A percentile compares a stretch with the other conserved stretches of the same genome.
These are phyloP conservation scores for Meganola albula DNA, from an alignment of 2,888 invertebrate genomes.

Conservation along the genomic window DNA sequence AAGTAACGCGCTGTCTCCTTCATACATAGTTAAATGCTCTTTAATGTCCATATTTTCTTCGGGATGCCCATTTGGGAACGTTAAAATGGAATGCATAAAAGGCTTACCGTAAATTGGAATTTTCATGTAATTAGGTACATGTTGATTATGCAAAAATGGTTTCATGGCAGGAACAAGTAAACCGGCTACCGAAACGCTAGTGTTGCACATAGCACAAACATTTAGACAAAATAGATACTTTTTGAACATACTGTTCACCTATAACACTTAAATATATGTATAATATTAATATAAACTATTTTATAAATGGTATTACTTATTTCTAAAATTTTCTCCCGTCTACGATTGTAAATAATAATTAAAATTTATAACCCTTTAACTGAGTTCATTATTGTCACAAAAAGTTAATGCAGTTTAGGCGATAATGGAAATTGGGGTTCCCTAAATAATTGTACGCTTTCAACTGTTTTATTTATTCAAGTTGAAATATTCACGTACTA, in stretches of 20 bases:
- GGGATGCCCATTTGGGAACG: slow-evolving; percentile 55
- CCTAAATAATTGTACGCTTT: slow-evolving; percentile 37
- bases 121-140: slow-evolving; percentile 63
- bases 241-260: no score
- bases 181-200: slow-evolving; percentile 28
- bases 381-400: slow-evolving; percentile 33
- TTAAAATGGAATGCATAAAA: slow-evolving; percentile 65
- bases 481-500: slow-evolving; percentile 62
- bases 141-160: slow-evolving; percentile 52
- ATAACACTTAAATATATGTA: no score
- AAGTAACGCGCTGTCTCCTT: slow-evolving; percentile 69
- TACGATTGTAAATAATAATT: slow-evolving; percentile 13
- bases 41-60: slow-evolving; percentile 66
- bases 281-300: no score
- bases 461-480: slow-evolving; percentile 55
- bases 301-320: no score
- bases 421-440: slow-evolving; percentile 31
- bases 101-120: slow-evolving; percentile 59
- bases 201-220: no score
- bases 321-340: slow-evolving; percentile 6
- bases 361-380: slow-evolving; percentile 20
- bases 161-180: slow-evolving; percentile 36
- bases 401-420: slow-evolving; percentile 42
- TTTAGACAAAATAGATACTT: no score
- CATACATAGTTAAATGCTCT: slow-evolving; percentile 73